A percentile compares a stretch with the other conserved stretches of the same genome.
Conservation (phyloP, 2,797 vertebrate species). For the Chiloscyllium punctatum region DNA sequence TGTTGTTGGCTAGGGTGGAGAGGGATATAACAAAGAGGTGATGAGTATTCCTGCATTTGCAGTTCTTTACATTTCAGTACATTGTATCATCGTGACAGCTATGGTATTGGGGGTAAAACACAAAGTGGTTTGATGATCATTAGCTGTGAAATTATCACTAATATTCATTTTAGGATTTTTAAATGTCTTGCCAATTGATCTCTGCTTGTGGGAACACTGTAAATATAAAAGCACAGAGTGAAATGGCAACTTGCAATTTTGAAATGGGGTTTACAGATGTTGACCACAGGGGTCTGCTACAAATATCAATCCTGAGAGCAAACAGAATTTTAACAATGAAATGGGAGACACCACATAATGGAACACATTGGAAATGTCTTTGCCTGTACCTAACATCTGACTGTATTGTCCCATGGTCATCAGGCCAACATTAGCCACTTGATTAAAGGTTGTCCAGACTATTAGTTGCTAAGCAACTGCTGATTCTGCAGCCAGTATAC, state of each 20-base stretch:
- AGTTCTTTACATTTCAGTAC: background rate
- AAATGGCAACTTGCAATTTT: constrained; percentile 40
- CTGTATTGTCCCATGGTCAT: constrained; percentile 44
- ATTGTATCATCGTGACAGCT: background rate
- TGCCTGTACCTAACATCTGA: background rate
- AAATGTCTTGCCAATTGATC: background rate
- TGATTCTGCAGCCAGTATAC: constrained; percentile 56
- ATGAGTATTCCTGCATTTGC: background rate
- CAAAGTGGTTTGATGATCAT: background rate
- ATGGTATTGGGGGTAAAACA: background rate
- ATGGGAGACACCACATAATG: constrained; percentile 47
- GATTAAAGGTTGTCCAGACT: constrained; percentile 55
- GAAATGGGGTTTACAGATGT: constrained; percentile 50
- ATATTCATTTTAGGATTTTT: background rate
- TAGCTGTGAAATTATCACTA: background rate
- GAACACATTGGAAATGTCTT: background rate
- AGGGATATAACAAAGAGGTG: background rate
- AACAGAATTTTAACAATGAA: constrained; percentile 56
- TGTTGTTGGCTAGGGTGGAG: background rate
- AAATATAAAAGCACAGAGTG: constrained; percentile 42
- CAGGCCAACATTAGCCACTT: constrained; percentile 52
- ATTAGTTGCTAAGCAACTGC: constrained; percentile 62
- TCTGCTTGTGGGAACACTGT: background rate
- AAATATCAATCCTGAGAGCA: constrained; percentile 55
- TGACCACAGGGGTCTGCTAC: constrained; percentile 59